Evolutionary conservation across 2,888 invertebrate species (phyloP), one percentile per base, ranked within the genome.

Genomic region (Cryptocheilus praepositus): DNA sequence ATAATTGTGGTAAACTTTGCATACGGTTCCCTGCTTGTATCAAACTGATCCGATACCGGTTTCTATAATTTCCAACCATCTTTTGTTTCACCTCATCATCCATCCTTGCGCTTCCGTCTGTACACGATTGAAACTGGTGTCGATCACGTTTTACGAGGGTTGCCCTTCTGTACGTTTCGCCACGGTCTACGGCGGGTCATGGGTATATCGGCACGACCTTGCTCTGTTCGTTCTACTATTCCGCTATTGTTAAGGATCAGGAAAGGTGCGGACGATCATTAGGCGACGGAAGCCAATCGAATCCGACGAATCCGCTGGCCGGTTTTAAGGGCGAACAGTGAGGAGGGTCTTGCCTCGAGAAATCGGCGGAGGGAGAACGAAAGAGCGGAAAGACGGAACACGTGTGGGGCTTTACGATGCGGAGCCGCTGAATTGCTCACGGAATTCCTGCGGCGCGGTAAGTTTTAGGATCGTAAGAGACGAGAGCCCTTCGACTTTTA

Each of bases 401-500:
- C 19, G 46, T 13, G 65, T 57, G 60, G 65, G 46, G 43, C 18
- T 68, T 68, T 68, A 68, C 68, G 68, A 65, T n/a, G 45, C 53
- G 55, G 51, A 49, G 64, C 22, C 54, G 55, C 64, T 55, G 57
- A 67, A 67, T 67, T 60, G 64, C 64, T 59, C 54, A 55, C 55
- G 56, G 67, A 56, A 44, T 64, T 64, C 55, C 49, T 64, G 44
- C 22, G 22, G 16, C 43, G n/a, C 21, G 53, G 43, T 22, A 52
- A 45, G 25, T 22, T 25, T 46, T 54, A 46, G 19, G 51, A 16
- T 66, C 57, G 61, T 56, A 63, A 57, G 63, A 52, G 46, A 57
- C 63, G 43, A 22, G 54, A 54, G 56, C 22, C 56, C 56, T 59
- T 44, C 63, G 56, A 67, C 57, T 73, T 75, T 75, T 76, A 72